Evolutionary conservation across 2,113 vertebrate species (phyloP).

Genomic region (Rhinolophus ferrumequinum): DNA sequence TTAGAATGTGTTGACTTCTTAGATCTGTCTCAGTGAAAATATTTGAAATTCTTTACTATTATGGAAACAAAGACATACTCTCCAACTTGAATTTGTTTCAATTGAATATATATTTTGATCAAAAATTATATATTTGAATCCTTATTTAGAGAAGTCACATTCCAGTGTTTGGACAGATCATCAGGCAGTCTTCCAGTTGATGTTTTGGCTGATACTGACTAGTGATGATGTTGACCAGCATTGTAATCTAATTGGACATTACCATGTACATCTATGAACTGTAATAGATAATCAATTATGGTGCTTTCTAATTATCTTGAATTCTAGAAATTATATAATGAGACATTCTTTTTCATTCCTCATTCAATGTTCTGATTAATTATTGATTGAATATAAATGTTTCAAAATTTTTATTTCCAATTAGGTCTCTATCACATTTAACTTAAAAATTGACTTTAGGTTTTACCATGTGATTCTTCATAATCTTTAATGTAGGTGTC

Average conservation of each 20-base stretch:
- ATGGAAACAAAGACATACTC: neutral
- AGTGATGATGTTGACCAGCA: neutral
- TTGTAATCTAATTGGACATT: neutral
- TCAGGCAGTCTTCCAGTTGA: neutral
- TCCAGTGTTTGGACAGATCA: neutral
- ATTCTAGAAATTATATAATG: neutral
- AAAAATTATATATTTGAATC: neutral
- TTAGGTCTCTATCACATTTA: constrained; percentile 57
- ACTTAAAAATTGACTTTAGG: constrained; percentile 47
- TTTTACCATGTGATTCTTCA: neutral
- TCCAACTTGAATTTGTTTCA: neutral
- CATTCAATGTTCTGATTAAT: constrained; percentile 53
- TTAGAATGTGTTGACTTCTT: neutral
- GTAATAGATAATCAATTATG: constrained; percentile 46
- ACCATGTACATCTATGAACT: neutral
- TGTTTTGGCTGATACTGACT: neutral
- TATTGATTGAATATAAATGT: constrained; percentile 52
- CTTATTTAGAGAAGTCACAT: neutral
- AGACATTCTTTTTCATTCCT: constrained; percentile 54
- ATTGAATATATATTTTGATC: neutral
- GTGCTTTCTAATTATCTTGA: constrained; percentile 44
- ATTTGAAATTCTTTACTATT: neutral
- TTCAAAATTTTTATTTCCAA: constrained; percentile 63
- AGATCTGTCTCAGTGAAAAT: neutral
- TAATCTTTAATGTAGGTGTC: constrained; percentile 26